Evolutionary conservation across 2,888 invertebrate species (phyloP).

Genomic region (Zele albiditarsus): DNA sequence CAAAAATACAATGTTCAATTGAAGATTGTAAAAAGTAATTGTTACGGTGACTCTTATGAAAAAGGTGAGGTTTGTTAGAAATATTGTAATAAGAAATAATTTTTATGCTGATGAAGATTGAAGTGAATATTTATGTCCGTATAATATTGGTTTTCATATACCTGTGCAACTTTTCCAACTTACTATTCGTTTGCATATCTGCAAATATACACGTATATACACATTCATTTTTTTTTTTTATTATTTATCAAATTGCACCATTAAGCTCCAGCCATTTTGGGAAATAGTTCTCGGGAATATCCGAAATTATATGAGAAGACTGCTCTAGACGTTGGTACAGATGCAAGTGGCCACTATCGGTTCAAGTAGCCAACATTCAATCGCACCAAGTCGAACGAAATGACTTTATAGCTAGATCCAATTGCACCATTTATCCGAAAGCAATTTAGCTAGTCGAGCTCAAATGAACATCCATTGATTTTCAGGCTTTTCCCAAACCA

Average conservation of each 20-base stretch:
- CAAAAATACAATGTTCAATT: too few species aligned
- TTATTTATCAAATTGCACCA: neutral
- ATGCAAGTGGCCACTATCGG: neutral
- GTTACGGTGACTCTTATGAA: too few species aligned
- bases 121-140: too few species aligned
- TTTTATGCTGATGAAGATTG: too few species aligned
- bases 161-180: too few species aligned
- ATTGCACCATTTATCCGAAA: constrained; percentile 45
- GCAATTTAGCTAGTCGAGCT: constrained; percentile 38
- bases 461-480: constrained; percentile 42
- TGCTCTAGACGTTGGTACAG: neutral
- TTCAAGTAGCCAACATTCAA: constrained; percentile 19
- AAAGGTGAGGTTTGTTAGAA: too few species aligned
- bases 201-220: too few species aligned
- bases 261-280: neutral
- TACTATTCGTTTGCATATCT: too few species aligned
- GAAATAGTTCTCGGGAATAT: neutral
- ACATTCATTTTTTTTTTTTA: neutral
- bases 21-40: too few species aligned
- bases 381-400: neutral
- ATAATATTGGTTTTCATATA: too few species aligned
- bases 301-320: neutral
- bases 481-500: constrained; percentile 8
- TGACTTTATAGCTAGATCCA: constrained; percentile 1
- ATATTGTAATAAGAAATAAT: too few species aligned